Evolutionary conservation across 2,113 vertebrate genomes (phyloP).

Genomic region (Pandion haliaetus): DNA sequence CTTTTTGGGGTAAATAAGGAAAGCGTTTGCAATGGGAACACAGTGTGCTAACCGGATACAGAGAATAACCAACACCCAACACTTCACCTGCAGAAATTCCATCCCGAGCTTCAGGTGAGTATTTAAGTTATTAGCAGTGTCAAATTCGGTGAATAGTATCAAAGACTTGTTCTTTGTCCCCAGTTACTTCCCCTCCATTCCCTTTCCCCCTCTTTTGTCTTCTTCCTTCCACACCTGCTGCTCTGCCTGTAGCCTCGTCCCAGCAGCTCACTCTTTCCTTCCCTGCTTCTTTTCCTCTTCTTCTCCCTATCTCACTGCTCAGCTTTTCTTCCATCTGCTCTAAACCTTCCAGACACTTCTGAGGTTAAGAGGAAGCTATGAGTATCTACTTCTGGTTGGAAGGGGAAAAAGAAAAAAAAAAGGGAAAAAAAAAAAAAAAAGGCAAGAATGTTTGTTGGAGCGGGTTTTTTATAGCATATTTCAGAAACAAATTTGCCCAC

Average conservation of each 20-base stretch:
- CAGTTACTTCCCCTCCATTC: not conserved
- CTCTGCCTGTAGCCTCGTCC: not conserved
- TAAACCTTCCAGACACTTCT: not conserved
- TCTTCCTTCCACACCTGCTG: conserved; percentile 22
- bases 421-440: not conserved
- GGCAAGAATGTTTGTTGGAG: not conserved
- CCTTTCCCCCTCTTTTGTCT: not conserved
- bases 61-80: not conserved
- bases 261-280: not conserved
- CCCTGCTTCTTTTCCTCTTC: not conserved
- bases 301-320: not conserved
- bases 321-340: not conserved
- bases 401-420: too few species aligned
- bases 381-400: too few species aligned
- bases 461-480: fast-evolving
- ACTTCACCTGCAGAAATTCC: not conserved
- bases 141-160: not conserved
- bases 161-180: not conserved
- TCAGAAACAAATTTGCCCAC: not conserved
- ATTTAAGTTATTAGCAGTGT: conserved; percentile 27
- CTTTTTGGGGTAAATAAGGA: not conserved
- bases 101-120: not conserved
- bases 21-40: not conserved
- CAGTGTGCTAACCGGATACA: not conserved
- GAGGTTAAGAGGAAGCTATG: not conserved